Evolutionary conservation across 2,888 invertebrate genomes (phyloP).

Genomic region (Myopa tessellatipennis): DNA sequence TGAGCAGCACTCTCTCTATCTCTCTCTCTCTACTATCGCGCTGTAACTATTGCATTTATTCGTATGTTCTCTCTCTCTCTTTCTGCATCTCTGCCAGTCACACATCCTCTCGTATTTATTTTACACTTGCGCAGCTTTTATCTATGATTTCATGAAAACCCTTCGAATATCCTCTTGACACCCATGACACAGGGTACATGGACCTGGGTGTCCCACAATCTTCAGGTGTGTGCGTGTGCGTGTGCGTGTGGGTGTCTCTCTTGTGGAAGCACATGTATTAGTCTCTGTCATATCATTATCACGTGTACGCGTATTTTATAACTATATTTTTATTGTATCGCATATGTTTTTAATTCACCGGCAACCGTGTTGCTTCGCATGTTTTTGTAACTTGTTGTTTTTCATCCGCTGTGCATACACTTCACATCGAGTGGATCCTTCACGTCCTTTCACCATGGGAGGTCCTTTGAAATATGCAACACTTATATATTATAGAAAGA

Average conservation of each 20-base stretch:
- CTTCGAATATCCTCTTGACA: background rate
- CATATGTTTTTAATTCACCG: conserved; percentile 38
- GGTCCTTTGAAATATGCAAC: conserved; percentile 8
- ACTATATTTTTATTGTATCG: conserved; percentile 39
- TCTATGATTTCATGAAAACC: conserved; percentile 47
- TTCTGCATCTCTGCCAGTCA: conserved; percentile 21
- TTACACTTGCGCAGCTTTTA: conserved; percentile 44
- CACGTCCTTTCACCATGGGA: background rate
- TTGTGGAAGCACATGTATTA: background rate
- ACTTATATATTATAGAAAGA: conserved; percentile 31
- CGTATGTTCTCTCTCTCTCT: background rate
- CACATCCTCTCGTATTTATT: conserved; percentile 31
- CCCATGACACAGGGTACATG: background rate
- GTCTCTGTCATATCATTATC: conserved; percentile 39
- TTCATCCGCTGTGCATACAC: background rate
- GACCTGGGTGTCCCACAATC: background rate
- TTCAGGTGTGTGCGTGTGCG: background rate
- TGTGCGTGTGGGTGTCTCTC: background rate
- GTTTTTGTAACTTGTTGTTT: conserved; percentile 13
- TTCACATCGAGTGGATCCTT: background rate
- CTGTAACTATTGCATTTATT: conserved; percentile 48
- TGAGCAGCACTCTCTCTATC: conserved; percentile 26
- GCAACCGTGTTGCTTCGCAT: conserved; percentile 15
- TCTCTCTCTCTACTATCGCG: conserved; percentile 29
- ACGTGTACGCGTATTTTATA: conserved; percentile 43